A percentile compares a stretch with the other conserved stretches of the same genome.
Conservation (phyloP, 2,888 invertebrate species). For the Erebia epiphron region DNA sequence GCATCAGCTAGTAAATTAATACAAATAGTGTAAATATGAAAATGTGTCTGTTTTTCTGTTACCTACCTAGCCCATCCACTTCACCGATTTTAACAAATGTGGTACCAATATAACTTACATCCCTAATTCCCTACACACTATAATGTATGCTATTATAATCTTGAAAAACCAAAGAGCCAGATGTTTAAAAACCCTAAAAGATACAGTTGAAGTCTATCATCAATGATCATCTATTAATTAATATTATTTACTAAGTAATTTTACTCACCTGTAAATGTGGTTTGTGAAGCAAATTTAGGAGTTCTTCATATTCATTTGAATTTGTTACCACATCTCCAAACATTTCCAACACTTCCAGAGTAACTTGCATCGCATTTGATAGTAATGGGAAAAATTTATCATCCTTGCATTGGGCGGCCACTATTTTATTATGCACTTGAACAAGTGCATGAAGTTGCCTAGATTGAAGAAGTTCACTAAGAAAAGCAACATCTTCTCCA, state of each 20-base stretch:
- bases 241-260: background rate
- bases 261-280: constrained; percentile 92
- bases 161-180: too few relatives aligned
- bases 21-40: too few relatives aligned
- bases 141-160: too few relatives aligned
- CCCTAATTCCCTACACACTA: too few relatives aligned
- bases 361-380: constrained; percentile 92
- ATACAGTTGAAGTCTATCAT: too few relatives aligned
- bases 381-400: constrained; percentile 92
- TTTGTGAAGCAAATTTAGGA: constrained; percentile 90
- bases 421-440: constrained; percentile 94
- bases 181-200: too few relatives aligned
- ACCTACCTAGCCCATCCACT: too few relatives aligned
- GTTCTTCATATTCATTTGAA: constrained; percentile 90
- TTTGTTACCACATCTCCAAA: constrained; percentile 85
- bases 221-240: too few relatives aligned
- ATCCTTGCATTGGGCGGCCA: constrained; percentile 91
- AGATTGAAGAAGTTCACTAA: constrained; percentile 92
- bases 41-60: too few relatives aligned
- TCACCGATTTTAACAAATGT: too few relatives aligned
- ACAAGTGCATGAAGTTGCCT: constrained; percentile 95
- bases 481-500: constrained; percentile 93
- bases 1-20: too few relatives aligned
- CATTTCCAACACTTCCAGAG: constrained; percentile 91
- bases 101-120: too few relatives aligned